Evolutionary conservation across 1,140 invertebrate genomes (phyloP).

Genomic region (Euschistus heros): DNA sequence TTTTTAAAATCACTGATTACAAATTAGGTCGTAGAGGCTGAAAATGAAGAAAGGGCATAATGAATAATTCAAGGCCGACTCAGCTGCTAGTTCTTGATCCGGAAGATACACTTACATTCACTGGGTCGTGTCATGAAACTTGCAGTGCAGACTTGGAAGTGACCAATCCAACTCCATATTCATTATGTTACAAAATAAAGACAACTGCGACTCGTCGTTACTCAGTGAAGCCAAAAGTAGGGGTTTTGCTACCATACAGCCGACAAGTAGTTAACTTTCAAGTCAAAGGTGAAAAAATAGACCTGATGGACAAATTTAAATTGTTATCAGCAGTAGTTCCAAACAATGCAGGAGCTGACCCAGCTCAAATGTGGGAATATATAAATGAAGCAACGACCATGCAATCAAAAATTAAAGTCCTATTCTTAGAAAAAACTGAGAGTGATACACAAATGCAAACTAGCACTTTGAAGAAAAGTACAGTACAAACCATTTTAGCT

Average conservation of each 20-base stretch:
- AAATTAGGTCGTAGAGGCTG: no score
- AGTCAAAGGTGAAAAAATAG: background rate
- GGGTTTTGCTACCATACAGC: background rate
- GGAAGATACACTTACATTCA: background rate
- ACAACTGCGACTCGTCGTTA: background rate
- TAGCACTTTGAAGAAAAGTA: background rate
- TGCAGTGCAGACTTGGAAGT: background rate
- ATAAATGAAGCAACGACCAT: background rate
- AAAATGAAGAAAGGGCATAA: conserved; percentile 1
- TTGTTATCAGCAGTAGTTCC: background rate
- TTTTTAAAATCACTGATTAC: no score
- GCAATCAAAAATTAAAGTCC: background rate
- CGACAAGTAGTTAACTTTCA: background rate
- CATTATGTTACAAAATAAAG: conserved; percentile 6
- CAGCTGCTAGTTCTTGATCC: conserved; percentile 5
- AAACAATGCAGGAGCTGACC: background rate
- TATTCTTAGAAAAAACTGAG: background rate
- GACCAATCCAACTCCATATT: conserved; percentile 4
- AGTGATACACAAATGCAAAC: background rate
- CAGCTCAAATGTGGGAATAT: background rate
- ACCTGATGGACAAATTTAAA: background rate
- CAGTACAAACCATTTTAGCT: no score
- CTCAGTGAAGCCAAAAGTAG: background rate
- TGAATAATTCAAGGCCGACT: background rate
- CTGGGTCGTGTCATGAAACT: background rate